phyloP scores from a whole-genome alignment of 2,797 vertebrate genomes.

The Cephalopachus bancanus region DNA sequence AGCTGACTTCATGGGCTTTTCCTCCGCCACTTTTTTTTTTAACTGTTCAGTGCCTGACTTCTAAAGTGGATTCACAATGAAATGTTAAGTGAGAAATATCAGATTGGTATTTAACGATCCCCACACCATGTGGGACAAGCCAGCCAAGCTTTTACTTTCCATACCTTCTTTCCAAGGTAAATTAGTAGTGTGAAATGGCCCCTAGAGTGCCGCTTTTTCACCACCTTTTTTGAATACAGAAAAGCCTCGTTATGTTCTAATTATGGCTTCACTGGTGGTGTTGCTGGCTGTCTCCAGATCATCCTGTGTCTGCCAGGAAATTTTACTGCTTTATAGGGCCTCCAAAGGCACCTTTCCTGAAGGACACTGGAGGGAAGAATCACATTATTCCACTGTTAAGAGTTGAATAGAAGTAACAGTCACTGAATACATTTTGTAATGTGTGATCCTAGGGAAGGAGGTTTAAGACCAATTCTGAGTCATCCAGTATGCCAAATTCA shows the following conservation, averaged over 20 bases:
- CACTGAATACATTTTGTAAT: constrained; percentile 35
- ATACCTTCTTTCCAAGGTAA: neutral
- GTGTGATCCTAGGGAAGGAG: neutral
- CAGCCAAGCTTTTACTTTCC: neutral
- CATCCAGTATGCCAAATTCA: neutral
- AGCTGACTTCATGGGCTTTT: neutral
- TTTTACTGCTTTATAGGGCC: neutral
- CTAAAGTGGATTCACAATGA: neutral
- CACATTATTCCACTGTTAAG: neutral
- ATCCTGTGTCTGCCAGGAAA: neutral
- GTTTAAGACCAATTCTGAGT: constrained; percentile 10
- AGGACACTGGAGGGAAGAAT: neutral
- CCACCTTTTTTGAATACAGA: neutral
- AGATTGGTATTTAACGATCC: neutral
- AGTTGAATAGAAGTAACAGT: neutral
- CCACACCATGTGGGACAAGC: neutral
- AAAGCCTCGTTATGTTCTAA: neutral
- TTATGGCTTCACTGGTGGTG: neutral
- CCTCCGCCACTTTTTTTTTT: neutral
- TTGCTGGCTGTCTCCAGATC: neutral
- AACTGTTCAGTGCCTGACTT: neutral
- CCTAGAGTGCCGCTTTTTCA: neutral
- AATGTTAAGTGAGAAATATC: constrained; percentile 10
- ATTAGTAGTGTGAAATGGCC: neutral
- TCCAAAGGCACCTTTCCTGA: neutral